Percentiles rank a stretch among this genome's conserved stretches.
Conservation (phyloP, 2,797 vertebrate genomes). For the Acrocephalus scirpaceus region DNA sequence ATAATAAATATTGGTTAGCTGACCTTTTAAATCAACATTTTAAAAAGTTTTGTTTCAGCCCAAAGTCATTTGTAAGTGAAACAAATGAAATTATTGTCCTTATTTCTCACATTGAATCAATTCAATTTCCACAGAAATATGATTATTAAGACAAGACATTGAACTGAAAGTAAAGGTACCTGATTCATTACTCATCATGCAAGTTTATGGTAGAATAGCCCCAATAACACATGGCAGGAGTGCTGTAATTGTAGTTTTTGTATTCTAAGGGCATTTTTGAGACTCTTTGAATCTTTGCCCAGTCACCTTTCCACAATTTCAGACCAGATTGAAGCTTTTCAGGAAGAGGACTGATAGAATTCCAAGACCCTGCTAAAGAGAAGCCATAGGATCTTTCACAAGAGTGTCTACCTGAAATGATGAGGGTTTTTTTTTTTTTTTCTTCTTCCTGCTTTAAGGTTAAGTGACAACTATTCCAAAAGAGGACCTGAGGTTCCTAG, state of each 20-base stretch:
- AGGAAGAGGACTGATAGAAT: background rate
- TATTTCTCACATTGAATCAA: slow-evolving; percentile 30
- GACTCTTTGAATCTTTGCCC: background rate
- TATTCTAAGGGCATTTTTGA: background rate
- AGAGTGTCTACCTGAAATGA: background rate
- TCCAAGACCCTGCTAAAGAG: background rate
- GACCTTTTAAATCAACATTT: slow-evolving; percentile 50
- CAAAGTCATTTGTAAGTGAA: slow-evolving; percentile 57
- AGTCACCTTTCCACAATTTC: background rate
- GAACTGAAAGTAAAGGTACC: background rate
- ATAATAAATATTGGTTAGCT: slow-evolving; percentile 50
- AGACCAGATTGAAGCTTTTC: background rate
- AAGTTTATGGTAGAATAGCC: background rate
- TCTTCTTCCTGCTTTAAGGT: background rate
- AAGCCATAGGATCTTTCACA: background rate
- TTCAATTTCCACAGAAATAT: slow-evolving; percentile 28
- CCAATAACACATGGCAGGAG: background rate
- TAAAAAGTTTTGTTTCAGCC: slow-evolving; percentile 48
- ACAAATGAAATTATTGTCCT: slow-evolving; percentile 16
- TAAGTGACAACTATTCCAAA: background rate
- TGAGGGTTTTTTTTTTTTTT: background rate
- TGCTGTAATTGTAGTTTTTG: background rate
- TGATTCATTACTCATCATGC: background rate
- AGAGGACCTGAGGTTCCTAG: background rate
- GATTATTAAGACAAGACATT: background rate